Base-by-base conservation (phyloP, 2,888 invertebrate species). In the Drosophila melanosoma region DNA sequence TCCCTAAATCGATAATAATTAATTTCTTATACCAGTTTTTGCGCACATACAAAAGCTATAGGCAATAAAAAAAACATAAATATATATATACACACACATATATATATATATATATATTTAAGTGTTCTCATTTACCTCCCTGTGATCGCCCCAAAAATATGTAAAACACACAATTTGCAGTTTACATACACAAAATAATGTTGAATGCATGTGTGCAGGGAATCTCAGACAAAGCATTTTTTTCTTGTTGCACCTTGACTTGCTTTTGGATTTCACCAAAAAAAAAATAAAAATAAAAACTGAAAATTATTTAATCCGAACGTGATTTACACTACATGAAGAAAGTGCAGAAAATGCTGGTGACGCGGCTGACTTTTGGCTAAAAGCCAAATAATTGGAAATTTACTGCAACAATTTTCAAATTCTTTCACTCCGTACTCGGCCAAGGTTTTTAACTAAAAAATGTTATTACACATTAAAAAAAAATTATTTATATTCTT, bases 181-280 rank as follows among this genome's bases (percentile, higher is more conserved):
- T 15, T 45, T 23, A 15, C 23, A 45, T 4, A 23, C 15, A 23
- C 45, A 15, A 45, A n/a, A 23, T 15, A 23, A 45, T 20, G 3
- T 23, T 45, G 7, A 45, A 23, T 38, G 38, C 7, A 17, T 15
- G 23, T 7, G 1, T 23, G 45, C 23, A 45, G 45, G 45, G 45
- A 23, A 45, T 45, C 45, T 23, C 45, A 8, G 23, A 7, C 45
- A 23, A 23, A 15, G 45, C 23, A 45, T 15, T 45, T 15, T 45
- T 23, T 23, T 17, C 20, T 23, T 45, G 20, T 62, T 77, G 64
- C 49, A 58, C 76, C 69, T 66, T 61, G 69, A 69, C 74, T 79
- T 79, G 83, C 70, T 67, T 64, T 76, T 61, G 57, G 77, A 87
- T 83, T 83, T 87, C 85, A 74, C 83, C 77, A 70, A 79, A 84